These are phyloP conservation scores for Microcebus jonahi DNA, from an alignment of 2,113 vertebrate genomes.

Conservation along the genomic window DNA sequence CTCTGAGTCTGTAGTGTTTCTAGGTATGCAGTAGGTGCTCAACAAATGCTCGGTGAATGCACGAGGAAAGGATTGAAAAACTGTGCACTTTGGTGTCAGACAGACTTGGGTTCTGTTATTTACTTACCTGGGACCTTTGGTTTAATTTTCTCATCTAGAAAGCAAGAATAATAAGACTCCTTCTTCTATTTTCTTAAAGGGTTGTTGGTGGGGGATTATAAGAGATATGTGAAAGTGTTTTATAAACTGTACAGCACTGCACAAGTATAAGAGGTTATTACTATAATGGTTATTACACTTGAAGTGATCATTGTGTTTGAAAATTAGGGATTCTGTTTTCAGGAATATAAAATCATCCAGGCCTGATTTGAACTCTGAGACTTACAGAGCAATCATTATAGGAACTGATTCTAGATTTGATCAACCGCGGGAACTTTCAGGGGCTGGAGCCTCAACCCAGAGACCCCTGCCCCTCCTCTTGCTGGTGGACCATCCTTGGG, in stretches of 20 bases:
- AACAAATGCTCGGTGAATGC: not conserved
- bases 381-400: not conserved
- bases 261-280: constrained; percentile 68
- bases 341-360: constrained; percentile 47
- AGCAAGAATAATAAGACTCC: not conserved
- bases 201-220: constrained; percentile 15
- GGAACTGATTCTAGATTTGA: constrained; percentile 2
- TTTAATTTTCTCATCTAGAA: constrained; percentile 44
- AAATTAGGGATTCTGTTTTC: constrained; percentile 70
- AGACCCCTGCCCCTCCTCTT: not conserved
- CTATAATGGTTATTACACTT: constrained; percentile 64
- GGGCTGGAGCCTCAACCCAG: not conserved
- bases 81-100: not conserved
- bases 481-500: not conserved
- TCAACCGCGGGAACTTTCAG: not conserved
- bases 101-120: not conserved
- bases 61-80: not conserved
- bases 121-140: not conserved
- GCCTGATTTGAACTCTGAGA: constrained; percentile 48
- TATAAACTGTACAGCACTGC: constrained; percentile 61
- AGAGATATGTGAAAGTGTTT: constrained; percentile 49
- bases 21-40: not conserved
- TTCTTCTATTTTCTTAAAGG: constrained; percentile 30
- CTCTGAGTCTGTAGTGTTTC: not conserved
- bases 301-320: constrained; percentile 72